A percentile compares a stretch with the other conserved stretches of the same genome.
Conservation (phyloP, 2,797 vertebrate species). For the Chanos chanos region DNA sequence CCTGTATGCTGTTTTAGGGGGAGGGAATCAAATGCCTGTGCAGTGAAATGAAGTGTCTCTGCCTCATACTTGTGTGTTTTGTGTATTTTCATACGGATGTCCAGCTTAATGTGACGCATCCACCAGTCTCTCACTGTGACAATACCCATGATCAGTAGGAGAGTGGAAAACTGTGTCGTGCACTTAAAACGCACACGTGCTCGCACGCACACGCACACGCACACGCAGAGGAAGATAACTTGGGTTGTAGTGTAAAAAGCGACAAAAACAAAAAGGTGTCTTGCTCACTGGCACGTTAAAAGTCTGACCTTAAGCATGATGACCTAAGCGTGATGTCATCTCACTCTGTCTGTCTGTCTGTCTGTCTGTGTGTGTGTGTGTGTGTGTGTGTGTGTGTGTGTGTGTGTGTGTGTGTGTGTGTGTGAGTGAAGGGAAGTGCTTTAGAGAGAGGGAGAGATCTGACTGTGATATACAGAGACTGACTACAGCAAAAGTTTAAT, state of each 20-base stretch:
- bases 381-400: neutral
- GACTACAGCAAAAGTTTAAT: no score
- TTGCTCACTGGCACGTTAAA: no score
- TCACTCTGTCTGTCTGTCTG: neutral
- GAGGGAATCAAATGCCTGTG: no score
- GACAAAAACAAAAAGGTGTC: no score
- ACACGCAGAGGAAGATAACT: neutral
- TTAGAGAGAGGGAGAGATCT: neutral
- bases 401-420: neutral
- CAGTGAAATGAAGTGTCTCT: neutral
- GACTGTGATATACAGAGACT: no score
- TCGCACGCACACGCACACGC: neutral
- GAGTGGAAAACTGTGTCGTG: neutral
- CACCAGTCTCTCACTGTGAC: slow-evolving; percentile 5
- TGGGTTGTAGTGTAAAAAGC: neutral
- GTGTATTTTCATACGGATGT: slow-evolving; percentile 1
- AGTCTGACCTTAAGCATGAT: no score
- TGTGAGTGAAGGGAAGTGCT: neutral
- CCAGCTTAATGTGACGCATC: neutral
- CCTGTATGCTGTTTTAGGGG: no score
- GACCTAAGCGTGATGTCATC: neutral
- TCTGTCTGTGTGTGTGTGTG: neutral
- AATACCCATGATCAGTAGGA: neutral
- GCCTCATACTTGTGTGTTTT: neutral
- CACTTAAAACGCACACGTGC: neutral